phyloP scores from a whole-genome alignment of 2,113 vertebrate species.

The Lepisosteus osseus region DNA sequence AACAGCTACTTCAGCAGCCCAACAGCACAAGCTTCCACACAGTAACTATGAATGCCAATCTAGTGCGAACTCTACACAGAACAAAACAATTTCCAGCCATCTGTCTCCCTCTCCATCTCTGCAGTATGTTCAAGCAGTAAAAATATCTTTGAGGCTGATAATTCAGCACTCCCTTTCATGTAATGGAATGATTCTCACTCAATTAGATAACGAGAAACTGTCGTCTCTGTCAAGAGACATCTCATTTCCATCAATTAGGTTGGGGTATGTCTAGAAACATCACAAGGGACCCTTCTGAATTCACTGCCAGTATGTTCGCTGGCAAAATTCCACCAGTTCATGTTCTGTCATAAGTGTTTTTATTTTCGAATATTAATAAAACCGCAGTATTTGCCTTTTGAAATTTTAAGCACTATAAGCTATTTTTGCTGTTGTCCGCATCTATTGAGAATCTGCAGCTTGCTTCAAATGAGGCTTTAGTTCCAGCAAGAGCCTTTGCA shows the following conservation, averaged over 20 bases:
- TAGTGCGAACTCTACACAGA: neutral
- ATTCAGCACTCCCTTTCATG: neutral
- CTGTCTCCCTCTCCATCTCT: neutral
- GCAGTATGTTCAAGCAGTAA: neutral
- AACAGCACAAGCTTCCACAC: too few species aligned
- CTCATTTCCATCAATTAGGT: neutral
- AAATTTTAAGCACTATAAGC: neutral
- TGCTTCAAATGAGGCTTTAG: too few species aligned
- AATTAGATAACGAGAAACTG: neutral
- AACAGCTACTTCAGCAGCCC: too few species aligned
- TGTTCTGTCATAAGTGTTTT: neutral
- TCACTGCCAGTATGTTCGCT: neutral
- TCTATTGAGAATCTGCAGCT: too few species aligned
- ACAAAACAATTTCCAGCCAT: neutral
- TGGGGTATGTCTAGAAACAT: neutral
- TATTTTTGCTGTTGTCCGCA: too few species aligned
- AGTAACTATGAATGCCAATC: too few species aligned
- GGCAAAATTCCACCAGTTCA: neutral
- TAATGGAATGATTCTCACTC: neutral
- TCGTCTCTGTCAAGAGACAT: neutral
- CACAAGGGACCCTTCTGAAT: neutral
- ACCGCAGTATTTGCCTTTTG: neutral
- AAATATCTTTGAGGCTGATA: neutral
- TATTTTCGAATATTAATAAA: neutral
- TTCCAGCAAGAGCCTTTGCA: too few species aligned